phyloP scores from a whole-genome alignment of 92 coral and sea anemone species.

The Umimayanthus kanabou region DNA sequence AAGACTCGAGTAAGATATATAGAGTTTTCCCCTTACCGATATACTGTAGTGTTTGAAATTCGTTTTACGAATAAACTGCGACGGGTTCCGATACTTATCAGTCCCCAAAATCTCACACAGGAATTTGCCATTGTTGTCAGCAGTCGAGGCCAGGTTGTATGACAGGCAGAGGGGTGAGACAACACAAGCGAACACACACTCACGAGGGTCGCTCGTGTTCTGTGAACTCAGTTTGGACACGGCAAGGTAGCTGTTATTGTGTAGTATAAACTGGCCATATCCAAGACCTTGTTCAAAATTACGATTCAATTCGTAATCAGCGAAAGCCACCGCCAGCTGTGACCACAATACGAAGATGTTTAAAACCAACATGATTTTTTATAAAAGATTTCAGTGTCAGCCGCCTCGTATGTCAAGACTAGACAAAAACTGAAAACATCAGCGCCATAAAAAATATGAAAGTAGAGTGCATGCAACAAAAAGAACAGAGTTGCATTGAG shows the following conservation, averaged over 20 bases:
- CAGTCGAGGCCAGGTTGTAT: background rate
- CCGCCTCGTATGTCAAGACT: background rate
- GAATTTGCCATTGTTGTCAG: background rate
- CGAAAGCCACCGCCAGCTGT: background rate
- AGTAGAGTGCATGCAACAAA: background rate
- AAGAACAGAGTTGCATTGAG: background rate
- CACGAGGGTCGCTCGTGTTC: background rate
- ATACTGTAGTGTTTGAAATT: background rate
- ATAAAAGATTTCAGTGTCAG: background rate
- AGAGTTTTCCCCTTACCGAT: background rate
- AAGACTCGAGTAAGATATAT: no score
- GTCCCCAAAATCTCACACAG: background rate
- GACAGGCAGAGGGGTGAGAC: background rate
- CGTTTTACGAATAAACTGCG: background rate
- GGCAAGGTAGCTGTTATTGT: constrained; percentile 27
- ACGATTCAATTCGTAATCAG: background rate
- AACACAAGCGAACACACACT: background rate
- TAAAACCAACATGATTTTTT: background rate
- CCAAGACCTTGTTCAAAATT: background rate
- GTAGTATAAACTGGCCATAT: constrained; percentile 17
- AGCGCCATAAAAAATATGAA: background rate
- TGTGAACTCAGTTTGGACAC: background rate
- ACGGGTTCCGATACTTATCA: background rate
- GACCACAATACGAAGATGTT: background rate
- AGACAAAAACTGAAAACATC: background rate